These are phyloP conservation scores for Drosophila borborema DNA, from an alignment of 2,888 invertebrate species.

Conservation along the genomic window DNA sequence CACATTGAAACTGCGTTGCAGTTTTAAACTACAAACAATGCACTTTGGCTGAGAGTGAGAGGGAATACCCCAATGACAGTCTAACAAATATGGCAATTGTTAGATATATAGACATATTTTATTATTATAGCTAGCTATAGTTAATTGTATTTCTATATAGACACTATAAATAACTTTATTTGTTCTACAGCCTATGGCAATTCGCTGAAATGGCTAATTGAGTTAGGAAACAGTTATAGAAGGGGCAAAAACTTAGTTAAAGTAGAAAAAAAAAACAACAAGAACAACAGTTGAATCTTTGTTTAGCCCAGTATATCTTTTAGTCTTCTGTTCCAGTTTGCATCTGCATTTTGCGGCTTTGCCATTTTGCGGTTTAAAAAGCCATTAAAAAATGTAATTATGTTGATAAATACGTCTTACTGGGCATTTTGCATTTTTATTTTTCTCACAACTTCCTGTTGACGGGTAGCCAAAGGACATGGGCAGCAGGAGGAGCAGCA, in stretches of 20 bases:
- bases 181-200: neutral
- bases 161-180: neutral
- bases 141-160: neutral
- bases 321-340: constrained; percentile 48
- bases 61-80: neutral
- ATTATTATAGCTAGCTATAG: neutral
- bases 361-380: constrained; percentile 82
- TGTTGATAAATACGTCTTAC: constrained; percentile 82
- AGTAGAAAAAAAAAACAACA: neutral
- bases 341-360: constrained; percentile 60
- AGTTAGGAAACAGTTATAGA: constrained; percentile 27
- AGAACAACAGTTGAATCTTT: neutral
- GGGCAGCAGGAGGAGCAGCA: neutral
- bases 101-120: neutral
- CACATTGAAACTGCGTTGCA: neutral
- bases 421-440: constrained; percentile 67
- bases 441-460: constrained; percentile 56
- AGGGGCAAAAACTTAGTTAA: neutral
- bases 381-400: constrained; percentile 84
- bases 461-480: constrained; percentile 23
- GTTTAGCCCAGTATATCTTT: constrained; percentile 25
- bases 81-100: neutral
- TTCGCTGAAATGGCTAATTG: constrained; percentile 42
- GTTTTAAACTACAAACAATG: neutral
- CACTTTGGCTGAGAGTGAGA: neutral